Evolutionary conservation across 2,797 vertebrate species (phyloP).

Genomic region (Rhadinocentrus ornatus): DNA sequence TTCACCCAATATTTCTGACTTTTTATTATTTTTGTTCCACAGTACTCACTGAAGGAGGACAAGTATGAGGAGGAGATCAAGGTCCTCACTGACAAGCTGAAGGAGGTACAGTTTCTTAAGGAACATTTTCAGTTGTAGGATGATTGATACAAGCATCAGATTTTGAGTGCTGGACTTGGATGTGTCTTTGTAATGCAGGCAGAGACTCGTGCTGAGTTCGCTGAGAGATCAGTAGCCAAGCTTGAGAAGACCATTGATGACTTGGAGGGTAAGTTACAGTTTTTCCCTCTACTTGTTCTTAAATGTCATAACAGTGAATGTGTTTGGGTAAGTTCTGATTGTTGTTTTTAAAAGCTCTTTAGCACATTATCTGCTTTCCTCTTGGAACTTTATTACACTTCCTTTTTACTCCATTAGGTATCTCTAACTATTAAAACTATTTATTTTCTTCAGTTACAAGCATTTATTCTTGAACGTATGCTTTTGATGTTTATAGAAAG

Average conservation of each 20-base stretch:
- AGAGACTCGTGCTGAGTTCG: conserved; percentile 98
- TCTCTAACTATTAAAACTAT: too few species aligned
- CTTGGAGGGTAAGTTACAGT: conserved; percentile 93
- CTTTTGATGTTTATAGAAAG: conserved; percentile 12
- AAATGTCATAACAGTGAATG: not conserved
- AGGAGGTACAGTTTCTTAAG: conserved; percentile 89
- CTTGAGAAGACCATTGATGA: conserved; percentile 99
- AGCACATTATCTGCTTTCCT: conserved; percentile 27
- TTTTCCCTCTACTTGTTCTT: conserved; percentile 11
- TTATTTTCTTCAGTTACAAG: too few species aligned
- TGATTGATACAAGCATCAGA: conserved; percentile 8
- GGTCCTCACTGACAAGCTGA: conserved; percentile 99
- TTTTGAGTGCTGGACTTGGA: conserved; percentile 12
- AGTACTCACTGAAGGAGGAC: conserved; percentile 99
- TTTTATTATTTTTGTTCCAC: conserved; percentile 73
- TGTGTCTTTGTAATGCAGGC: conserved; percentile 83
- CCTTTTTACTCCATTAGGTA: conserved; percentile 6
- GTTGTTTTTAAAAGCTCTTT: not conserved
- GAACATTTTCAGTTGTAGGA: conserved; percentile 1
- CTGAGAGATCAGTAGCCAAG: conserved; percentile 99
- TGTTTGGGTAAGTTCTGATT: conserved; percentile 14
- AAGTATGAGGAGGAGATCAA: conserved; percentile 99
- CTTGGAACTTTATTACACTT: conserved; percentile 20
- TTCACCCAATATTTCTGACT: conserved; percentile 24
- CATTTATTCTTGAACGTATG: conserved; percentile 9